These are phyloP conservation scores for Coptodon rendalli DNA, from an alignment of 2,113 vertebrate species.

Conservation along the genomic window DNA sequence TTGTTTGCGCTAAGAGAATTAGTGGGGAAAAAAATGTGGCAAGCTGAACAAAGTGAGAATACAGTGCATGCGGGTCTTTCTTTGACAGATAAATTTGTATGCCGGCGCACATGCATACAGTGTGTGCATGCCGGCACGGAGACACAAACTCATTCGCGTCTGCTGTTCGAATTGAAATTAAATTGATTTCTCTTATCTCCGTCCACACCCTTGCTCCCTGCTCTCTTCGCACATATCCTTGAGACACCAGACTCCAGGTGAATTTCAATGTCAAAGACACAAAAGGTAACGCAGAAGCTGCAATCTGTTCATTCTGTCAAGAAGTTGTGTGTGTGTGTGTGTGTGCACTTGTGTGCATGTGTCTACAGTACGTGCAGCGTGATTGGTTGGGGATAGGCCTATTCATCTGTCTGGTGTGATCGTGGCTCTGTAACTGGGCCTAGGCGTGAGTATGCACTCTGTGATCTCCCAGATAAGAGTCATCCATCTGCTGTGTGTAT, in stretches of 20 bases:
- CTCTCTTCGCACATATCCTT: neutral
- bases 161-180: slow-evolving; percentile 42
- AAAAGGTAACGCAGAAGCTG: slow-evolving; percentile 26
- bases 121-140: neutral
- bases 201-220: neutral
- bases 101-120: neutral
- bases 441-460: slow-evolving; percentile 53
- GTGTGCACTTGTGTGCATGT: neutral
- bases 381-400: slow-evolving; percentile 37
- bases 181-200: slow-evolving; percentile 57
- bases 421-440: slow-evolving; percentile 50
- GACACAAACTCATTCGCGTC: neutral
- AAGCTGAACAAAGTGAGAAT: neutral
- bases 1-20: neutral
- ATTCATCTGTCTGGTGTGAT: slow-evolving; percentile 71
- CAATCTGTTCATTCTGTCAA: slow-evolving; percentile 57
- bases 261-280: slow-evolving; percentile 57
- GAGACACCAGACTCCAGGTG: slow-evolving; percentile 49
- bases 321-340: slow-evolving; percentile 2
- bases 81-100: neutral
- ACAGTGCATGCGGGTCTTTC: neutral
- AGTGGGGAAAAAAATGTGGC: neutral
- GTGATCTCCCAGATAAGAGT: slow-evolving; percentile 68
- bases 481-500: slow-evolving; percentile 68
- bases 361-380: slow-evolving; percentile 38